Conservation (phyloP, 2,113 vertebrate genomes). For the Siniperca chuatsi region DNA sequence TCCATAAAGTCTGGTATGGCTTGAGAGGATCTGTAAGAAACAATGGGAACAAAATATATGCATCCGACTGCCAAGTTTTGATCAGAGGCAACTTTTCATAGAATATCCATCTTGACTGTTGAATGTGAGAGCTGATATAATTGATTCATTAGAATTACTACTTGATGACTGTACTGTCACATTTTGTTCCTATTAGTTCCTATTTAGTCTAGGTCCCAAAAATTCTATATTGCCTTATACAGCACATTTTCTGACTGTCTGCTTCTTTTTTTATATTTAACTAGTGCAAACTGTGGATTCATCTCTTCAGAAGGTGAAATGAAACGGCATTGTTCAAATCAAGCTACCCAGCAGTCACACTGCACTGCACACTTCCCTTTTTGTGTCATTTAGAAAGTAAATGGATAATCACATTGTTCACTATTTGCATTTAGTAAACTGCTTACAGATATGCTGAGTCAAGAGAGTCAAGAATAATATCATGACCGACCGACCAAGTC, state of each 20-base stretch:
- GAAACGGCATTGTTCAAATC: background rate
- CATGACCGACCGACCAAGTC: background rate
- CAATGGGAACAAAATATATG: background rate
- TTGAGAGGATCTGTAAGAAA: background rate
- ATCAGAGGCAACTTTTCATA: background rate
- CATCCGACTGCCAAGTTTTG: background rate
- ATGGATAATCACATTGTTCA: background rate
- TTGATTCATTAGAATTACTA: background rate
- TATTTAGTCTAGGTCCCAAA: too few species aligned
- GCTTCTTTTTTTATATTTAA: background rate
- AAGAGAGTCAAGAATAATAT: background rate
- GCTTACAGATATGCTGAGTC: slow-evolving; percentile 6
- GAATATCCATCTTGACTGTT: background rate
- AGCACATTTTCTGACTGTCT: background rate
- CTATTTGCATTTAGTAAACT: background rate
- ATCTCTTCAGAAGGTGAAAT: background rate
- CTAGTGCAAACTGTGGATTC: background rate
- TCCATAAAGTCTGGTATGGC: background rate
- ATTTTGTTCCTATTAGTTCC: background rate
- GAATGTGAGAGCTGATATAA: background rate
- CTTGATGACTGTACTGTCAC: background rate
- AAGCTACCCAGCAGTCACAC: background rate
- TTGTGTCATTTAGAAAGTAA: slow-evolving; percentile 2
- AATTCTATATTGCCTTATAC: background rate
- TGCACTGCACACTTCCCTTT: background rate